phyloP scores from a whole-genome alignment of 2,113 vertebrate genomes.

The Emydura subglobosa region DNA sequence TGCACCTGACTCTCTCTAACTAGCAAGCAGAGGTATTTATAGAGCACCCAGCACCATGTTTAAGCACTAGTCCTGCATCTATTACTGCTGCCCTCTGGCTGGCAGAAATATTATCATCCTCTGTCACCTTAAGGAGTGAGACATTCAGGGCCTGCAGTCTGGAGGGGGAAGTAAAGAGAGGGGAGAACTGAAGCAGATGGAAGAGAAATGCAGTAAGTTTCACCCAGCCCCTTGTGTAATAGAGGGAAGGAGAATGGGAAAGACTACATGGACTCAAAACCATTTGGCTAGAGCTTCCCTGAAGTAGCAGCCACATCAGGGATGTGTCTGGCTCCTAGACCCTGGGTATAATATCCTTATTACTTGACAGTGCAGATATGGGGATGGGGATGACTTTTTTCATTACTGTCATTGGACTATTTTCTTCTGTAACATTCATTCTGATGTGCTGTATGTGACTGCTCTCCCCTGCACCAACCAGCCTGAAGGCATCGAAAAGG shows the following conservation, averaged over 20 bases:
- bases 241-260: not conserved
- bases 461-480: constrained; percentile 10
- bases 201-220: not conserved
- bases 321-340: not conserved
- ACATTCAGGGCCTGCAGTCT: not conserved
- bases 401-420: not conserved
- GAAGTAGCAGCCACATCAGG: not conserved
- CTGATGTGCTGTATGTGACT: not conserved
- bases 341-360: not conserved
- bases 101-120: not conserved
- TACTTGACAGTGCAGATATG: not conserved
- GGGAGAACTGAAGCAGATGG: not conserved
- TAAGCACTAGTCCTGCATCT: not conserved
- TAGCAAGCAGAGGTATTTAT: not conserved
- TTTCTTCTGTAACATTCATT: not conserved
- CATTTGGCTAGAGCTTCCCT: not conserved
- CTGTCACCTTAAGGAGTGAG: not conserved
- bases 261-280: not conserved
- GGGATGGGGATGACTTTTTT: rapidly evolving
- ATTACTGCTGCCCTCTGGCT: not conserved
- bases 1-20: not conserved
- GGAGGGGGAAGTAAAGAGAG: not conserved
- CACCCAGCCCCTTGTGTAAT: not conserved
- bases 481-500: constrained; percentile 73
- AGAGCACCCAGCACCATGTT: not conserved